phyloP scores from a whole-genome alignment of 2,888 invertebrate species.

The Brenthis hecate region DNA sequence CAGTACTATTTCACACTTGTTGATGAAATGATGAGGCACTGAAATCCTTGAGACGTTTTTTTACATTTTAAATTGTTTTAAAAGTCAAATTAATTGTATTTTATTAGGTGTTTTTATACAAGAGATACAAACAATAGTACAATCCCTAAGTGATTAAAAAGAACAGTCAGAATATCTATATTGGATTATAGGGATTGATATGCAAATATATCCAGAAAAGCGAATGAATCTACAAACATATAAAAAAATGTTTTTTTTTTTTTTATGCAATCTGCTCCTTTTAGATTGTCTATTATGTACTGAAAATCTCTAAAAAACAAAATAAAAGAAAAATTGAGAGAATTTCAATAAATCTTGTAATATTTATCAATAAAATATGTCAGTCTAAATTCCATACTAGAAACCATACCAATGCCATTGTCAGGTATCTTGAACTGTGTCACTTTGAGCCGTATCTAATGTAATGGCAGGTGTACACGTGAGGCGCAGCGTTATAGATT shows the following conservation, averaged over 20 bases:
- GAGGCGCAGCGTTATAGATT: slow-evolving; percentile 64
- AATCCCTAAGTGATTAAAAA: no score
- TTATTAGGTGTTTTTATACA: not conserved
- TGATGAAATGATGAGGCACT: slow-evolving; percentile 30
- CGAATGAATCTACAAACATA: no score
- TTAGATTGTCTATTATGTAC: no score
- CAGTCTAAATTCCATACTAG: slow-evolving; percentile 5
- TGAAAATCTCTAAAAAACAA: no score
- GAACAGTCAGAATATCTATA: no score
- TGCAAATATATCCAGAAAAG: no score
- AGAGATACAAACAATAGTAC: not conserved
- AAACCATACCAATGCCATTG: slow-evolving; percentile 38
- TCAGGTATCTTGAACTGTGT: slow-evolving; percentile 51
- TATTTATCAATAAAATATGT: slow-evolving; percentile 1
- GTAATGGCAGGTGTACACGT: slow-evolving; percentile 66
- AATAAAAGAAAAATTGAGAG: no score
- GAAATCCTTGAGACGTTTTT: slow-evolving; percentile 14
- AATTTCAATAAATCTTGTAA: not conserved
- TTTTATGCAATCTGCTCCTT: no score
- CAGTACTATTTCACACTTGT: slow-evolving; percentile 27
- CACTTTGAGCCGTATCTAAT: slow-evolving; percentile 52
- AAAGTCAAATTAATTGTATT: not conserved
- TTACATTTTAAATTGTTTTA: not conserved
- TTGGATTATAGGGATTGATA: no score
- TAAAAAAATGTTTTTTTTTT: no score